Conservation (phyloP, 2,113 vertebrate species). For the Heterochromis multidens region DNA sequence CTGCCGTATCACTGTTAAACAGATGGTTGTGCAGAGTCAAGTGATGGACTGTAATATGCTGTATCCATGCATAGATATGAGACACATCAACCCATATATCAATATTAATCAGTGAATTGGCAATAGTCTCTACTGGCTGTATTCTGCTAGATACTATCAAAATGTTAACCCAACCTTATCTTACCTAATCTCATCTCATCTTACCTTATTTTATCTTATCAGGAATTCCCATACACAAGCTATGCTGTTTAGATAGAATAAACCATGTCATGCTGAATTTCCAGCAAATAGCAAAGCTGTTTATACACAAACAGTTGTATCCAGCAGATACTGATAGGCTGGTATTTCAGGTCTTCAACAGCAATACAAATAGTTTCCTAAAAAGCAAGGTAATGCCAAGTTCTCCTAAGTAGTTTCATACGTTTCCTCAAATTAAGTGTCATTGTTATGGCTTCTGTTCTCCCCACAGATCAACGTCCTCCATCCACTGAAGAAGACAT, state of each 20-base stretch:
- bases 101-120: neutral
- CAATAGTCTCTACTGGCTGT: too few species aligned
- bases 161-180: neutral
- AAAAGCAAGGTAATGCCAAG: neutral
- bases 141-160: neutral
- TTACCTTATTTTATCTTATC: neutral
- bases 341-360: neutral
- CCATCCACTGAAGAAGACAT: constrained; percentile 57
- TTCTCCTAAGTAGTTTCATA: neutral
- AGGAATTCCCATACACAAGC: neutral
- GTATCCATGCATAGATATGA: neutral
- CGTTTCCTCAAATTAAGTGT: neutral
- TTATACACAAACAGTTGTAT: neutral
- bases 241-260: neutral
- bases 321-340: neutral
- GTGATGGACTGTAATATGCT: too few species aligned
- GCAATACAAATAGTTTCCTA: neutral
- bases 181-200: too few species aligned
- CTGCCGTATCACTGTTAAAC: too few species aligned
- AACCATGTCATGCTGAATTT: neutral
- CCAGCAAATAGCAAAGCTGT: neutral
- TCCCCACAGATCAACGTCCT: neutral
- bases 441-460: too few species aligned
- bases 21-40: too few species aligned
- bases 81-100: neutral